phyloP scores from a whole-genome alignment of 1,140 invertebrate genomes.

The Leptopilina clavipes region DNA sequence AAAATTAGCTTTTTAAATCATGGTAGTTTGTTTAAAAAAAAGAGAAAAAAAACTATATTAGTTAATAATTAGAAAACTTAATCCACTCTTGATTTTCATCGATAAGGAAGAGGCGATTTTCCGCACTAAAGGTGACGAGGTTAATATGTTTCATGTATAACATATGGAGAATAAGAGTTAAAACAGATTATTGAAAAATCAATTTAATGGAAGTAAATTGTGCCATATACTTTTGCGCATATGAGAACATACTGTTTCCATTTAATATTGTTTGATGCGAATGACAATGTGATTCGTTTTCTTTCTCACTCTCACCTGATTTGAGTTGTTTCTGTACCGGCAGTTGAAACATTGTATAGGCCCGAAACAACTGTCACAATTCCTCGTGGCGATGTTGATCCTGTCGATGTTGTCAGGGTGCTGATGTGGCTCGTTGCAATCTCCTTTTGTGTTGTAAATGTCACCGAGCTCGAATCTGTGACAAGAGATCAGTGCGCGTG shows the following conservation, averaged over 20 bases:
- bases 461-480: constrained; percentile 68
- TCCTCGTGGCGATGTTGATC: constrained; percentile 64
- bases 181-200: constrained; percentile 16
- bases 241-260: constrained; percentile 26
- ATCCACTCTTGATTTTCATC: too few relatives aligned
- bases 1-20: too few relatives aligned
- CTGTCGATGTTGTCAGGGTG: constrained; percentile 61
- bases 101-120: too few relatives aligned
- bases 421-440: constrained; percentile 67
- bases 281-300: constrained; percentile 19
- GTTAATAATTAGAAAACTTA: too few relatives aligned
- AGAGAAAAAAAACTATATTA: too few relatives aligned
- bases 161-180: neutral
- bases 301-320: constrained; percentile 57
- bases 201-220: constrained; percentile 5
- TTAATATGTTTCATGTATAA: too few relatives aligned
- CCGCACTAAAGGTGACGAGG: too few relatives aligned
- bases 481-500: constrained; percentile 45
- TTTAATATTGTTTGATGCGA: constrained; percentile 15
- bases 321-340: constrained; percentile 65
- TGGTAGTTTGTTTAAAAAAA: too few relatives aligned
- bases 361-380: constrained; percentile 63
- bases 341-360: constrained; percentile 68
- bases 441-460: constrained; percentile 68
- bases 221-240: constrained; percentile 41